Evolutionary conservation across 2,113 vertebrate genomes (phyloP), one percentile per base, ranked within the genome.

Genomic region (Marcusenius ussheri): DNA sequence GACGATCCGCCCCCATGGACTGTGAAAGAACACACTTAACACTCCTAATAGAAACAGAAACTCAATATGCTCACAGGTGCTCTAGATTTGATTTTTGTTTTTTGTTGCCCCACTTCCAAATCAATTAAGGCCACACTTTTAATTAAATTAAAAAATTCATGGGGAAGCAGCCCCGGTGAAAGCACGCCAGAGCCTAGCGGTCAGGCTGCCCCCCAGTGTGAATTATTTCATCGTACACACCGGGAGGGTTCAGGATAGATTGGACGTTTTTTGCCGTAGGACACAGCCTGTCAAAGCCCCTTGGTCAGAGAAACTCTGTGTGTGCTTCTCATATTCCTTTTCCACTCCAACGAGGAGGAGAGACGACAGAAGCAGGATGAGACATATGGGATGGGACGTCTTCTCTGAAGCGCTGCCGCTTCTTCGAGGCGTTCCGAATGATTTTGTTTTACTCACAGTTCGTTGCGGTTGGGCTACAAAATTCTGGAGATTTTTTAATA

Each of bases 61-160:
- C 31, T 83, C 8, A 46, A 51, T 50, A 27, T 53, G 3, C 80
- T 62, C 39, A 19, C 7, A 35, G 39, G 39, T 62, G 42, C n/a
- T 45, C 80, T 21, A 19, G 77, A 21, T 35, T 62, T 15, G 6
- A 77, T 58, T 15, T 27, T 11, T 66, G 39, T 77, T 80, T 80
- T 17, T n/a, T 31, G 11, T 42, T 19, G 6, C 77, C 80, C 74
- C 51, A 19, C 31, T 53, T n/a, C 50, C 39, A 45, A 58, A 47
- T 84, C 87, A 11, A 88, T 88, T 88, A 42, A 45, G 35, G 24
- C 11, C 39, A 39, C 39, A n/a, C 4, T 39, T 35, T 50, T 89
- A 89, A 89, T 89, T 89, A 47, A 89, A 39, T 83, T 66, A 9
- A 49, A 24, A 42, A n/a, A 46, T 7, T 83, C 49, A 6, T n/a